A percentile compares a stretch with the other conserved stretches of the same genome.
phyloP scores from a whole-genome alignment of 2,888 invertebrate genomes.

The Chymomyza procnemis region DNA sequence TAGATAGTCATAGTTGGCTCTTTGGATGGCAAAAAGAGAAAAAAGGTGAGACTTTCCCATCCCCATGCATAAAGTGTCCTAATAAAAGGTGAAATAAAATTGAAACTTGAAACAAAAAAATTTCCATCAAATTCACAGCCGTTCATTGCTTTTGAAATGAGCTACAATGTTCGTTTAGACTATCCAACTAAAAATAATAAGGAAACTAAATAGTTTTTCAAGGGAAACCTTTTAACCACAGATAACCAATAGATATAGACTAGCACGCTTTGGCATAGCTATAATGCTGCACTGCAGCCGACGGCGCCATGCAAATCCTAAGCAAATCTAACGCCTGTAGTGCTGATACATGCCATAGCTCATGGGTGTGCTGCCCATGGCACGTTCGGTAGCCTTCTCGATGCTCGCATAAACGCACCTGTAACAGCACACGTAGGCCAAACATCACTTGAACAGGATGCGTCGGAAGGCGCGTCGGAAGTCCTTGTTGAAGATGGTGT shows the following conservation, averaged over 20 bases:
- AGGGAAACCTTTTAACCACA: background rate
- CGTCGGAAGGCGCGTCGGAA: slow-evolving; percentile 96
- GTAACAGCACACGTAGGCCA: slow-evolving; percentile 90
- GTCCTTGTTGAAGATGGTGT: slow-evolving; percentile 98
- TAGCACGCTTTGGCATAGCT: background rate
- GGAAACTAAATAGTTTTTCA: background rate
- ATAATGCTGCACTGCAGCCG: slow-evolving; percentile 13
- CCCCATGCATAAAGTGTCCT: background rate
- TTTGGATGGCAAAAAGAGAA: background rate
- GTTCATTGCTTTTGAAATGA: slow-evolving; percentile 77
- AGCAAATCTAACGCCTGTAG: slow-evolving; percentile 77
- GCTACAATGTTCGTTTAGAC: slow-evolving; percentile 70
- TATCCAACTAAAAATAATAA: slow-evolving; percentile 15
- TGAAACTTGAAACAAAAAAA: background rate
- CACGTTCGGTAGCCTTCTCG: slow-evolving; percentile 79
- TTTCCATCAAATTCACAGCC: slow-evolving; percentile 76
- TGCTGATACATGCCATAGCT: slow-evolving; percentile 78
- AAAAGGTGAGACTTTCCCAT: background rate
- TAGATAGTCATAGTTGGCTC: background rate
- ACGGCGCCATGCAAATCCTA: slow-evolving; percentile 38
- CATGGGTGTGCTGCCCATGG: slow-evolving; percentile 79
- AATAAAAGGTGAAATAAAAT: background rate
- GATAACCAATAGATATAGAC: background rate
- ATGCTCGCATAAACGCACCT: slow-evolving; percentile 82
- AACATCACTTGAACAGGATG: slow-evolving; percentile 97